phyloP scores from a whole-genome alignment of 2,113 vertebrate species.

The Odontesthes bonariensis region DNA sequence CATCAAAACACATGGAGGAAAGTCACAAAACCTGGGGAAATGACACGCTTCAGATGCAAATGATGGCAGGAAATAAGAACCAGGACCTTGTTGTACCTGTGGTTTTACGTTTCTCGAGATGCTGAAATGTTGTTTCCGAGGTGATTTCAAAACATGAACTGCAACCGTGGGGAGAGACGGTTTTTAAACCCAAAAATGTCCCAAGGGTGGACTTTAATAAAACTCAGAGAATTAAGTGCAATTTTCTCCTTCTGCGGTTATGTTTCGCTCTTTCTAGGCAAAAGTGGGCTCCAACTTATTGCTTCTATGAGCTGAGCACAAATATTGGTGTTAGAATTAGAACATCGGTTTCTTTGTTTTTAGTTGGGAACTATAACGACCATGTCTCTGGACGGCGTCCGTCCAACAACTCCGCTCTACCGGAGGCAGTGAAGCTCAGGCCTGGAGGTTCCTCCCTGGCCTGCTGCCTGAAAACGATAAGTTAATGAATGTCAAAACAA shows the following conservation, averaged over 20 bases:
- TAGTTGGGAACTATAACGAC: slow-evolving; percentile 21
- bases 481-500: slow-evolving; percentile 77
- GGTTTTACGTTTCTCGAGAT: slow-evolving; percentile 6
- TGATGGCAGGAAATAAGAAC: slow-evolving; percentile 63
- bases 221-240: slow-evolving; percentile 6
- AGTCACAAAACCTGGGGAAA: slow-evolving; percentile 52
- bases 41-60: slow-evolving; percentile 68
- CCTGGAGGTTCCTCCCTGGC: slow-evolving; percentile 35
- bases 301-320: slow-evolving; percentile 16
- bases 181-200: neutral
- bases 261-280: slow-evolving; percentile 11
- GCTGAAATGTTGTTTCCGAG: slow-evolving; percentile 7
- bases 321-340: slow-evolving; percentile 65
- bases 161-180: slow-evolving; percentile 19
- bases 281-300: slow-evolving; percentile 9
- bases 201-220: slow-evolving; percentile 17
- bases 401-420: slow-evolving; percentile 42
- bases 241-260: neutral
- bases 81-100: slow-evolving; percentile 32
- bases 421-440: slow-evolving; percentile 29
- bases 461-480: slow-evolving; percentile 55
- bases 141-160: slow-evolving; percentile 7
- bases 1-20: slow-evolving; percentile 40
- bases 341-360: slow-evolving; percentile 54
- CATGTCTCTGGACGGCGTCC: slow-evolving; percentile 42